Percentiles rank a stretch among this genome's conserved stretches.
phyloP scores from a whole-genome alignment of 2,888 invertebrate genomes.

The Callimorpha dominula region DNA sequence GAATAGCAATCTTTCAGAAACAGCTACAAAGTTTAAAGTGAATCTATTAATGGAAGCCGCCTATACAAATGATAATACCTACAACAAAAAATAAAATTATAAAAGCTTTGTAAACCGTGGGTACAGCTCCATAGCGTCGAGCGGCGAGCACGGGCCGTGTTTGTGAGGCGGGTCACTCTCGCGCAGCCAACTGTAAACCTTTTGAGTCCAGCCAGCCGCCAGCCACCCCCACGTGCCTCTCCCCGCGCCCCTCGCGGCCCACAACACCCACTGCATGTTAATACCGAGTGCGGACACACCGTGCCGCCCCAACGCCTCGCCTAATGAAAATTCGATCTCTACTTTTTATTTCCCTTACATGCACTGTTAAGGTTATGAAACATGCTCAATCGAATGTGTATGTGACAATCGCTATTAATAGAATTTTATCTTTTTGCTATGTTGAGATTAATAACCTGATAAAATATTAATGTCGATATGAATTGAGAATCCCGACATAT shows the following conservation, averaged over 20 bases:
- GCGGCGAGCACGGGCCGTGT: slow-evolving; percentile 72
- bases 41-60: slow-evolving; percentile 34
- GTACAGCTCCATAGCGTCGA: slow-evolving; percentile 73
- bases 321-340: slow-evolving; percentile 85
- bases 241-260: slow-evolving; percentile 27
- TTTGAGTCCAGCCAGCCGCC: slow-evolving; percentile 82
- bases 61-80: slow-evolving; percentile 48
- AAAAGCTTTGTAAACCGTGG: slow-evolving; percentile 61
- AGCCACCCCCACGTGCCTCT: slow-evolving; percentile 57
- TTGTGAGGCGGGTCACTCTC: slow-evolving; percentile 86
- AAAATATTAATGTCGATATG: neutral
- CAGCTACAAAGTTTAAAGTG: neutral
- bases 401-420: slow-evolving; percentile 30
- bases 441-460: slow-evolving; percentile 27
- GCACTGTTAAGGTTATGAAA: slow-evolving; percentile 64
- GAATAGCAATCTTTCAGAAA: neutral
- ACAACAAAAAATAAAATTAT: slow-evolving; percentile 59
- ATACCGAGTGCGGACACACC: slow-evolving; percentile 75
- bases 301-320: slow-evolving; percentile 84
- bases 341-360: slow-evolving; percentile 70
- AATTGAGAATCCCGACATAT: neutral
- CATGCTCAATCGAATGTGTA: slow-evolving; percentile 60
- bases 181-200: slow-evolving; percentile 86
- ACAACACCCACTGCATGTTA: slow-evolving; percentile 62
- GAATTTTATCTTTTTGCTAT: slow-evolving; percentile 30